Conservation (phyloP, 1,140 invertebrate genomes). For the Diploscapter pachys region DNA sequence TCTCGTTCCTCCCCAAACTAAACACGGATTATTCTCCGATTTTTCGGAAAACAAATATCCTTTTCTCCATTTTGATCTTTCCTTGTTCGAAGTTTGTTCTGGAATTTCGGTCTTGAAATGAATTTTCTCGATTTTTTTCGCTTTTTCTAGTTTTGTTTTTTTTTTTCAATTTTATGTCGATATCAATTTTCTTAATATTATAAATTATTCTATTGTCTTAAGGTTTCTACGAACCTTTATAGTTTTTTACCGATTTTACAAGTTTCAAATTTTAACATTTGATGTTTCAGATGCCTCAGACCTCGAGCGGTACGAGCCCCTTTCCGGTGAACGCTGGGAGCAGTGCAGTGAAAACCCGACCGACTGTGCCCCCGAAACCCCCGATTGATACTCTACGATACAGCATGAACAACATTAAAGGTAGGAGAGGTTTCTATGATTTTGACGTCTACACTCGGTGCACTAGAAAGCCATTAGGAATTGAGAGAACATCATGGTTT, state of each 20-base stretch:
- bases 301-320: constrained; percentile 6
- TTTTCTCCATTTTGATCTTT: no score
- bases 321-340: not conserved
- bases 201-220: not conserved
- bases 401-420: constrained; percentile 84
- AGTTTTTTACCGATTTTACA: not conserved
- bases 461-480: no score
- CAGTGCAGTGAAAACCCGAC: constrained; percentile 22
- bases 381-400: constrained; percentile 81
- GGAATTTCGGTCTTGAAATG: not conserved
- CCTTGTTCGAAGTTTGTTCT: no score
- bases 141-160: not conserved
- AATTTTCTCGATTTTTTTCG: not conserved
- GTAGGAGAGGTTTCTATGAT: constrained; percentile 58
- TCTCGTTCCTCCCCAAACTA: no score
- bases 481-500: no score
- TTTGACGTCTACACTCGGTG: no score
- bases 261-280: not conserved
- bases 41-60: no score
- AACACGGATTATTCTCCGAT: no score
- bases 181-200: not conserved
- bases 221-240: constrained; percentile 1
- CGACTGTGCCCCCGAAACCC: constrained; percentile 59
- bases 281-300: constrained; percentile 10
- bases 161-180: constrained; percentile 3